Evolutionary conservation across 2,888 invertebrate genomes (phyloP).

Genomic region (Coleophora flavipennella): DNA sequence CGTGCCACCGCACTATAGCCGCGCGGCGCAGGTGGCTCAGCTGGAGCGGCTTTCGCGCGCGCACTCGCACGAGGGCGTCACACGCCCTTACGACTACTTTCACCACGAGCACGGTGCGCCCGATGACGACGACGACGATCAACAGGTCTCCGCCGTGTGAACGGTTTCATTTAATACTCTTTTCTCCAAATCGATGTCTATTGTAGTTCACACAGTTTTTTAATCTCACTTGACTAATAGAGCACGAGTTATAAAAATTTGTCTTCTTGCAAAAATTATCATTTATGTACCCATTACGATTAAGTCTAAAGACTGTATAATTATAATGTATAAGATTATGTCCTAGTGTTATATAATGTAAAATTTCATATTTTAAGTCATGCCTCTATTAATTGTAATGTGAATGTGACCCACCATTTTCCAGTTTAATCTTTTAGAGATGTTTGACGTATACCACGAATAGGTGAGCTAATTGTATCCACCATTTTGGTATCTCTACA

Average conservation of each 20-base stretch:
- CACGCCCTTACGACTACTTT: slow-evolving; percentile 81
- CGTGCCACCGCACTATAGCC: slow-evolving; percentile 78
- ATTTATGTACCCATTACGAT: slow-evolving; percentile 60
- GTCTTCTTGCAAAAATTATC: slow-evolving; percentile 41
- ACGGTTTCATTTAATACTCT: slow-evolving; percentile 40
- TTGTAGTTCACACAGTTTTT: slow-evolving; percentile 57
- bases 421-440: slow-evolving; percentile 62
- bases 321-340: slow-evolving; percentile 53
- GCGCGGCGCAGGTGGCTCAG: slow-evolving; percentile 89
- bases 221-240: slow-evolving; percentile 68
- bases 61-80: slow-evolving; percentile 90
- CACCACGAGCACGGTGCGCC: slow-evolving; percentile 42
- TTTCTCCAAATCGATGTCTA: slow-evolving; percentile 41
- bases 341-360: slow-evolving; percentile 68
- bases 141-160: slow-evolving; percentile 69
- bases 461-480: slow-evolving; percentile 48
- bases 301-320: slow-evolving; percentile 73
- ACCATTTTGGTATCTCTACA: slow-evolving; percentile 62
- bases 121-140: slow-evolving; percentile 68
- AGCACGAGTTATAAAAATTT: slow-evolving; percentile 62
- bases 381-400: slow-evolving; percentile 49
- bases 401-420: slow-evolving; percentile 69
- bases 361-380: slow-evolving; percentile 58
- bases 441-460: slow-evolving; percentile 60
- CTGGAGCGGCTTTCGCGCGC: slow-evolving; percentile 86